Conservation (phyloP, 2,797 vertebrate genomes). For the Mormyrus hasselquistii region DNA sequence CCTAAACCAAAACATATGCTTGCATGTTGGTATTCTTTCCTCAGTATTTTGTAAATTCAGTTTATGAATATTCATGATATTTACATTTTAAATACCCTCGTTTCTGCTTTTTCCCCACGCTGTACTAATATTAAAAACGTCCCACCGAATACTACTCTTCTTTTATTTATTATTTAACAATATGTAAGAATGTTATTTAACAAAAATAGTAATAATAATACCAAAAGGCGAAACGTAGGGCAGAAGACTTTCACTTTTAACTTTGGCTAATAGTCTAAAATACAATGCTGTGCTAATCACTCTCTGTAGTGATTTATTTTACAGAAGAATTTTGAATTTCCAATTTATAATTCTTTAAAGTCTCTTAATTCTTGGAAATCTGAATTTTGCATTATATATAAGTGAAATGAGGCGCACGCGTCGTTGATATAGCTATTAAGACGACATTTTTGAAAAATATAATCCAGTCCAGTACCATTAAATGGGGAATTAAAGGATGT, state of each 20-base stretch:
- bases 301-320: neutral
- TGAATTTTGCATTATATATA: neutral
- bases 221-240: neutral
- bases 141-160: neutral
- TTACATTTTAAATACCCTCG: neutral
- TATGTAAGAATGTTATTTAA: neutral
- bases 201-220: neutral
- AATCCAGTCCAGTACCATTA: neutral
- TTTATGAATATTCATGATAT: neutral
- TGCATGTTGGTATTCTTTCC: neutral
- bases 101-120: neutral
- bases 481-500: neutral
- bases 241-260: neutral
- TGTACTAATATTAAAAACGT: neutral
- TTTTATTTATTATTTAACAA: neutral
- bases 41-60: neutral
- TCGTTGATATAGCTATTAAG: neutral
- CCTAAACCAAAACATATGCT: neutral
- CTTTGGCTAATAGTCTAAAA: neutral
- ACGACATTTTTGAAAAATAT: neutral
- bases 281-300: neutral
- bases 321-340: neutral
- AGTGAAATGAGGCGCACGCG: neutral
- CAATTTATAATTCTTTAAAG: neutral
- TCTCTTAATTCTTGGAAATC: neutral